These are phyloP conservation scores for Betta splendens DNA, from an alignment of 2,797 vertebrate genomes.

Conservation along the genomic window DNA sequence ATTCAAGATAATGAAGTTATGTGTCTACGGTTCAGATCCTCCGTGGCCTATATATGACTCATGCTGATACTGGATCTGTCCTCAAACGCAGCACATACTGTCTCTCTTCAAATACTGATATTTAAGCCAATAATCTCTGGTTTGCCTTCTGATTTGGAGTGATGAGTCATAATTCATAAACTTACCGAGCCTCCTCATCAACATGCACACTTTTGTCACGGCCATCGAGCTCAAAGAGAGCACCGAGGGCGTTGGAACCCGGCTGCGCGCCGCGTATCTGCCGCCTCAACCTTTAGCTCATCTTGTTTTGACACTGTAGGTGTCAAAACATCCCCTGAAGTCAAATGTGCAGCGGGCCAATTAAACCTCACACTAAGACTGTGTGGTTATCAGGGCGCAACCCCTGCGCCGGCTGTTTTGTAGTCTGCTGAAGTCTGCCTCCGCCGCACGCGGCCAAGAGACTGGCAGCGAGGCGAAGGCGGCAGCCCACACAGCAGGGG, in stretches of 20 bases:
- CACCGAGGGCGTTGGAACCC: slow-evolving; percentile 47
- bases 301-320: slow-evolving; percentile 61
- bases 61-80: slow-evolving; percentile 12
- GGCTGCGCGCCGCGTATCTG: slow-evolving; percentile 33
- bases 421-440: slow-evolving; percentile 57
- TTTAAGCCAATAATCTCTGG: slow-evolving; percentile 11
- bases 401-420: slow-evolving; percentile 57
- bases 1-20: slow-evolving; percentile 61
- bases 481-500: slow-evolving; percentile 59
- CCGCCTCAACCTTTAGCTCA: slow-evolving; percentile 55
- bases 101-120: slow-evolving; percentile 2
- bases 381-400: slow-evolving; percentile 68
- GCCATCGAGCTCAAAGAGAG: slow-evolving; percentile 47
- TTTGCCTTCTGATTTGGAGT: slow-evolving; percentile 13
- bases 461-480: slow-evolving; percentile 48
- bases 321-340: slow-evolving; percentile 66
- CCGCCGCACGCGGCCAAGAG: slow-evolving; percentile 41
- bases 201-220: slow-evolving; percentile 44
- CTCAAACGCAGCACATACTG: slow-evolving; percentile 3
- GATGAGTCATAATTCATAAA: slow-evolving; percentile 25
- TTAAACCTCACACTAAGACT: slow-evolving; percentile 66
- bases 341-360: slow-evolving; percentile 68
- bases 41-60: slow-evolving; percentile 7
- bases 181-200: slow-evolving; percentile 39
- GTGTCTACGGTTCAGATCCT: slow-evolving; percentile 23